These are phyloP conservation scores for Catagonus wagneri DNA, from an alignment of 2,113 vertebrate genomes.

Conservation along the genomic window DNA sequence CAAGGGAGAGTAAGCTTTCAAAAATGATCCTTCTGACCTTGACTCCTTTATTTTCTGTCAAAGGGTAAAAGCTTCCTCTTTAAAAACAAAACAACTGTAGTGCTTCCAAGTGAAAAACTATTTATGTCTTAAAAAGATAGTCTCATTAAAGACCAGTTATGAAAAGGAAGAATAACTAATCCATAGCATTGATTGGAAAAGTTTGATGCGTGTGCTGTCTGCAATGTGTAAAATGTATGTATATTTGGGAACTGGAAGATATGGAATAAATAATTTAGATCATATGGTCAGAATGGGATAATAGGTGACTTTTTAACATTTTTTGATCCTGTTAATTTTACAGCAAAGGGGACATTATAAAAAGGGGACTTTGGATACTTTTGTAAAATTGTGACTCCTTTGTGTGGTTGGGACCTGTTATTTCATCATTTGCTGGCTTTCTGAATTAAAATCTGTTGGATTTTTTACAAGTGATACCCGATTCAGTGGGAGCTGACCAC, in stretches of 20 bases:
- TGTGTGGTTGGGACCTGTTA: neutral
- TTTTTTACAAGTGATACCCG: constrained; percentile 38
- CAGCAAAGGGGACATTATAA: neutral
- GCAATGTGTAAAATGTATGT: neutral
- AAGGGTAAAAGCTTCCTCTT: neutral
- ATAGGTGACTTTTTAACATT: neutral
- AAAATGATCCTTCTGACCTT: constrained; percentile 20
- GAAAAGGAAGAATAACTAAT: neutral
- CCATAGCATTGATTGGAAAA: neutral
- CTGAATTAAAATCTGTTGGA: neutral
- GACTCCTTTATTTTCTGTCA: constrained; percentile 30
- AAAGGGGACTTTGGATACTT: neutral
- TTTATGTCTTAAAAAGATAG: constrained; percentile 20
- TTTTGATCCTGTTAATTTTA: constrained; percentile 38
- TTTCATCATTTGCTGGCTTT: neutral
- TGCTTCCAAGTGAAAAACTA: neutral
- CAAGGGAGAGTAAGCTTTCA: neutral
- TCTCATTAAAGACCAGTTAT: neutral
- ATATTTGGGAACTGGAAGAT: neutral
- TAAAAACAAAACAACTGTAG: constrained; percentile 53
- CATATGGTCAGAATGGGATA: neutral
- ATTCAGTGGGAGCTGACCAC: neutral
- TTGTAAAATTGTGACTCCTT: neutral
- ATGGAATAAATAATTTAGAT: neutral
- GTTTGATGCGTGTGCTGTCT: neutral